phyloP scores from a whole-genome alignment of 2,888 invertebrate species.

The Pharmacophagus antenor region DNA sequence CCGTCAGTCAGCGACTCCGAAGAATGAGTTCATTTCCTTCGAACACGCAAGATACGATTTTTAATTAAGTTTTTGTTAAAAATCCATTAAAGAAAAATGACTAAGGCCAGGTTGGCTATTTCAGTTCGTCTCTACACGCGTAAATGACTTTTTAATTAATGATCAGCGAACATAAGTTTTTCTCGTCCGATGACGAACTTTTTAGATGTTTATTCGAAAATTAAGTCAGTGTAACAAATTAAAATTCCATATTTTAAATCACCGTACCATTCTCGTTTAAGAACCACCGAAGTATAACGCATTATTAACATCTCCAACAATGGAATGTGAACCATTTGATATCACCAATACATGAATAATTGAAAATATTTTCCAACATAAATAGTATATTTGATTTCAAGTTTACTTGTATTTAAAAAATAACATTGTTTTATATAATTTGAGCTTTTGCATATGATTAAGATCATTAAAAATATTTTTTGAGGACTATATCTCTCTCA shows the following conservation, averaged over 20 bases:
- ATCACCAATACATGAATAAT: too few relatives aligned
- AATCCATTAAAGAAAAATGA: conserved; percentile 74
- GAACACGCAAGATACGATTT: conserved; percentile 78
- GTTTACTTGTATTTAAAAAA: too few relatives aligned
- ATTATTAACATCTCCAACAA: neutral
- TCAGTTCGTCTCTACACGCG: conserved; percentile 55
- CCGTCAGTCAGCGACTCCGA: conserved; percentile 74
- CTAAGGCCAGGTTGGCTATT: conserved; percentile 55
- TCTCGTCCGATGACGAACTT: conserved; percentile 56
- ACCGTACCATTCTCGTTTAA: neutral
- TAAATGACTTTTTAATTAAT: conserved; percentile 74
- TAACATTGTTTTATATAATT: too few relatives aligned
- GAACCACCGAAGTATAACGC: neutral
- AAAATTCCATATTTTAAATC: conserved; percentile 41
- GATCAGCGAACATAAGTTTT: conserved; percentile 55
- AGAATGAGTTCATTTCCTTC: conserved; percentile 81
- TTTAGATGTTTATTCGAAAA: conserved; percentile 49
- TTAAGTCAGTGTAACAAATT: conserved; percentile 54
- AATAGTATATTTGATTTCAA: too few relatives aligned
- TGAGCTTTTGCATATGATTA: too few relatives aligned
- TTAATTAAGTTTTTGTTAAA: conserved; percentile 81
- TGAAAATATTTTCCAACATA: too few relatives aligned
- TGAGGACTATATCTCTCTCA: too few relatives aligned
- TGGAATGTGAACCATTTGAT: neutral
- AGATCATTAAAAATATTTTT: too few relatives aligned